Base-by-base conservation (phyloP, 2,888 invertebrate species). In the Danaus chrysippus region DNA sequence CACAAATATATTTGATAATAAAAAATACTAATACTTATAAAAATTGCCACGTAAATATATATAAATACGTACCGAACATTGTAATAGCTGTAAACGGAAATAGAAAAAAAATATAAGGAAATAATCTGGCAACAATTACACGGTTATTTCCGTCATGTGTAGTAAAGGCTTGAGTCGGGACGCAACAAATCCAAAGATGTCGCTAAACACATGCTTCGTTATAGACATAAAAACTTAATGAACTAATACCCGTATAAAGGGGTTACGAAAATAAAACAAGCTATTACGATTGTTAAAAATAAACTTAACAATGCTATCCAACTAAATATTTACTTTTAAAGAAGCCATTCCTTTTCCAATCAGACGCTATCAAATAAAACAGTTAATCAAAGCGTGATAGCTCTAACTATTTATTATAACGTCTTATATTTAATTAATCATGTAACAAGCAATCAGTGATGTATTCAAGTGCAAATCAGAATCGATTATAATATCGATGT, bases 201-300 rank as follows among this genome's bases (percentile, higher is more conserved):
- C 49, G 17, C 17, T 13, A 17, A 67, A 53, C 66, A 66, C 74
- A 74, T 73, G 69, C 73, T 74, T 65, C 70, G 68, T 58, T 88
- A 86, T 81, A 75, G 77, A 72, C 81, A 84, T 82, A 86, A 89
- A 89, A 88, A 86, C 77, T 81, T 90, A 91, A 91, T 90, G 87
- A 89, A 88, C 86, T 87, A 86, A 89, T 90, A 87, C 84, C 83
- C 76, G 75, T 87, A 86, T 88, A 86, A 89, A 90, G 87, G 89
- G 90, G 89, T 86, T 87, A 81, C 78, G 81, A 85, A 85, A 86
- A 90, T 89, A 87, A 86, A 84, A 84, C 75, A 66, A 19, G 10
- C 11, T 57, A 15, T 49, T 34, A 23, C 49, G 49, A 46, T 52
- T 49, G 19, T 34, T 34, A 34, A 34, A 34, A 34, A 5, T 5